Evolutionary conservation across 35 echinoderm and acorn worm genomes (phyloP).

Genomic region (Amphiura filiformis): DNA sequence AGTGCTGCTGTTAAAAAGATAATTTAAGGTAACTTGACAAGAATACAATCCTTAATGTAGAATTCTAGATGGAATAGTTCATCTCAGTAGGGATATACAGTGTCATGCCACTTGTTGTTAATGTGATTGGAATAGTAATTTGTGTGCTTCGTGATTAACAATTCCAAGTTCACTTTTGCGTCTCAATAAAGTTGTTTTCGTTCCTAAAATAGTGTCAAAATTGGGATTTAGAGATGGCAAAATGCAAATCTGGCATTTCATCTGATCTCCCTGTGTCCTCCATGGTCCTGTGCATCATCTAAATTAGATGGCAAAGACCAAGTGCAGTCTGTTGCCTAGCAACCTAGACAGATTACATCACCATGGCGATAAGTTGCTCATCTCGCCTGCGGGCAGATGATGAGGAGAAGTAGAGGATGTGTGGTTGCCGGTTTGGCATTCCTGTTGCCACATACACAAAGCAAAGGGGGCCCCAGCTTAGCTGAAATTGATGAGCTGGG

Average conservation of each 20-base stretch:
- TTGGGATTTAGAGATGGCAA: neutral
- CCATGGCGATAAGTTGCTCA: slow-evolving; percentile 4
- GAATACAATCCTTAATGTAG: too few relatives aligned
- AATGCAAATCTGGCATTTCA: neutral
- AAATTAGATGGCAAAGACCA: slow-evolving; percentile 8
- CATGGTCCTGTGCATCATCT: neutral
- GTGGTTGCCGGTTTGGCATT: slow-evolving; percentile 1
- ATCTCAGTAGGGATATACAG: too few relatives aligned
- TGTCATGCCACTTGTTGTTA: too few relatives aligned
- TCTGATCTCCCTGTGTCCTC: neutral
- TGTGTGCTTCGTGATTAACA: too few relatives aligned
- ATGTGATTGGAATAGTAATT: too few relatives aligned
- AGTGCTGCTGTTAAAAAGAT: too few relatives aligned
- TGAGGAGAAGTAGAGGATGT: slow-evolving; percentile 1
- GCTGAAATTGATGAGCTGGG: neutral
- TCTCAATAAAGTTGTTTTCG: neutral
- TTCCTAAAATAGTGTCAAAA: neutral
- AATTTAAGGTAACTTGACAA: too few relatives aligned
- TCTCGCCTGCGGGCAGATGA: neutral
- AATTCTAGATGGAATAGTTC: too few relatives aligned
- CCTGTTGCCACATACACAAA: neutral
- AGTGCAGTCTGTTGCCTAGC: neutral
- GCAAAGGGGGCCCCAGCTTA: neutral
- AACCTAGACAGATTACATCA: neutral
- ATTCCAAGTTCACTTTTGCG: slow-evolving; percentile 6